These are phyloP conservation scores for Lepeophtheirus salmonis DNA, from an alignment of 1,140 invertebrate species.

Conservation along the genomic window DNA sequence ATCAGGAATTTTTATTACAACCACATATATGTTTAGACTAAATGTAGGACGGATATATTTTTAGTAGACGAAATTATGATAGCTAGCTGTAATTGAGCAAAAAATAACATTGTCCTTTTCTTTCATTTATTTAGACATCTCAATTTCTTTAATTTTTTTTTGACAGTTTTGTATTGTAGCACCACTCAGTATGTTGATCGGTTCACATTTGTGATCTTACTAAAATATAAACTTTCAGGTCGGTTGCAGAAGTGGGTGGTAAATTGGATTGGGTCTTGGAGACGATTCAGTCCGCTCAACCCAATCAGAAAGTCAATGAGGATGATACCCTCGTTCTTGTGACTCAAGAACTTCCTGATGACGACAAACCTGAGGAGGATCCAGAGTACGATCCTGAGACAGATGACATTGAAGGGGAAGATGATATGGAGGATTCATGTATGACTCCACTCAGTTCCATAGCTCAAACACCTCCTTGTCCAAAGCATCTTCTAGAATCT, in stretches of 20 bases:
- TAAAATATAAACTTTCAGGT: too few species aligned
- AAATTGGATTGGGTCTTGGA: conserved; percentile 13
- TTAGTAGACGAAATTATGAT: too few species aligned
- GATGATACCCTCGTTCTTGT: not conserved
- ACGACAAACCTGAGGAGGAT: not conserved
- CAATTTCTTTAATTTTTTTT: too few species aligned
- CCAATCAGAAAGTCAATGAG: not conserved
- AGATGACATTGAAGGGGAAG: not conserved
- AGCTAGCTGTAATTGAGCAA: too few species aligned
- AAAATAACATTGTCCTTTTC: too few species aligned
- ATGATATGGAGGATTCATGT: not conserved
- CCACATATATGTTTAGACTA: too few species aligned
- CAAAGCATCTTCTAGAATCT: not conserved
- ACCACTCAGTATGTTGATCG: too few species aligned
- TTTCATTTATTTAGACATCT: too few species aligned
- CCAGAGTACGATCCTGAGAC: conserved; percentile 4
- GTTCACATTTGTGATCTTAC: too few species aligned
- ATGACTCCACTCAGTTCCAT: not conserved
- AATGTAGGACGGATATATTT: too few species aligned
- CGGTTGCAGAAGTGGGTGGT: not conserved
- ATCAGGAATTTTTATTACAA: too few species aligned
- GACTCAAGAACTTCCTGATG: conserved; percentile 2
- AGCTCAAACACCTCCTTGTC: not conserved
- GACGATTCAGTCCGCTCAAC: not conserved
- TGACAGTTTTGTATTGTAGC: too few species aligned